phyloP scores from a whole-genome alignment of 2,888 invertebrate genomes.

The Podabrus alpinus region DNA sequence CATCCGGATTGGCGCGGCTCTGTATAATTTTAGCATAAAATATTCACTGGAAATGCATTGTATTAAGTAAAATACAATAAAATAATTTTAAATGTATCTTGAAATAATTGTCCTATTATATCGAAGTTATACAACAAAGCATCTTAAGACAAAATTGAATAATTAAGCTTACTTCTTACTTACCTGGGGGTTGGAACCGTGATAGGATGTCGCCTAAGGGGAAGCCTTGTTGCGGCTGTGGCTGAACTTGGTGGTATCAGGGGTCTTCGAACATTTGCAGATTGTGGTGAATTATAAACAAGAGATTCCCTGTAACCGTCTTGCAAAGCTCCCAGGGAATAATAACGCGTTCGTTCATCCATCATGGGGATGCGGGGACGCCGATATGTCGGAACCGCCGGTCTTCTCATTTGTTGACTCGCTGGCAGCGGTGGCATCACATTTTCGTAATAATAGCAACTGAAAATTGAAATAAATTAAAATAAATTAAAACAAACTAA shows the following conservation, averaged over 20 bases:
- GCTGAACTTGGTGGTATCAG: constrained; percentile 11
- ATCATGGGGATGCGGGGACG: constrained; percentile 23
- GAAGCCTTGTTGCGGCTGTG: constrained; percentile 8
- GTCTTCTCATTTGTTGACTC: constrained; percentile 5
- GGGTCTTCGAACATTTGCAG: background rate
- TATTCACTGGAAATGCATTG: too few relatives aligned
- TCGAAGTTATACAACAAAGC: background rate
- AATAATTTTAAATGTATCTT: too few relatives aligned
- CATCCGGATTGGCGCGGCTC: too few relatives aligned
- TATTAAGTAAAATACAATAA: too few relatives aligned
- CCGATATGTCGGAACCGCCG: constrained; percentile 15
- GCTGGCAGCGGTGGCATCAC: background rate
- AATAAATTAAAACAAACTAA: background rate
- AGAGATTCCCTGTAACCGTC: constrained; percentile 16
- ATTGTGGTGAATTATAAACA: constrained; percentile 27
- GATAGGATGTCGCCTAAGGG: constrained; percentile 33
- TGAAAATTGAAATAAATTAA: constrained; percentile 4
- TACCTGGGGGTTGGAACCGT: constrained; percentile 38
- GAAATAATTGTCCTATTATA: background rate
- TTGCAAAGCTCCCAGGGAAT: constrained; percentile 17
- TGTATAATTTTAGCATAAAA: too few relatives aligned
- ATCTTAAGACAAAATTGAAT: background rate
- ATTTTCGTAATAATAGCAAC: constrained; percentile 28
- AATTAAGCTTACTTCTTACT: background rate
- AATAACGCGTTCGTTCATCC: constrained; percentile 26